Evolutionary conservation across 2,888 invertebrate genomes (phyloP).

Genomic region (Ellobium chinense): DNA sequence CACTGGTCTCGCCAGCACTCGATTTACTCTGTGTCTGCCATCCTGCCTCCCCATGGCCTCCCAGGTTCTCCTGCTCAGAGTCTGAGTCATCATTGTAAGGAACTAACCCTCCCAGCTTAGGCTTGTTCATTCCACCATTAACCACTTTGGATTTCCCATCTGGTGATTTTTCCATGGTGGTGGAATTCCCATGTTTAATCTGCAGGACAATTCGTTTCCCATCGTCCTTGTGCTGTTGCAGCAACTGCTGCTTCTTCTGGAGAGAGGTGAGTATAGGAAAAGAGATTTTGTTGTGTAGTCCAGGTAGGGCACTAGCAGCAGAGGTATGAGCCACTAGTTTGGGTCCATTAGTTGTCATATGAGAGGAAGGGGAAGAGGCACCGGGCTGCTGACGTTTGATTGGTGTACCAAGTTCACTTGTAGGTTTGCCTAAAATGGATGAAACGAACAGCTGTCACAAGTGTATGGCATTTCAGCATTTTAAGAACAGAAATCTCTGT

Average conservation of each 20-base stretch:
- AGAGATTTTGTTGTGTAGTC: conserved; percentile 67
- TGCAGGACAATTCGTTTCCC: conserved; percentile 72
- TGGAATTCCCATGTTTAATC: conserved; percentile 75
- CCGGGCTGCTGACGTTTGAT: conserved; percentile 52
- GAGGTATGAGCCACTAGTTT: conserved; percentile 28
- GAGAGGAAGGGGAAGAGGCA: conserved; percentile 16
- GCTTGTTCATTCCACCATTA: conserved; percentile 57
- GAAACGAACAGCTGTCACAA: too few relatives aligned
- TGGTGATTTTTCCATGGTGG: conserved; percentile 67
- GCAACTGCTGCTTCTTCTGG: conserved; percentile 31
- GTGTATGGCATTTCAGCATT: too few relatives aligned
- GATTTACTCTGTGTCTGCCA: too few relatives aligned
- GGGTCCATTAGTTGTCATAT: not conserved
- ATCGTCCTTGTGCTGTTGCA: conserved; percentile 36
- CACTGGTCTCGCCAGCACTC: not conserved
- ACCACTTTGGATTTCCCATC: conserved; percentile 67
- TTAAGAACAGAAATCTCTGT: too few relatives aligned
- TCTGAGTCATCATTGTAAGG: conserved; percentile 77
- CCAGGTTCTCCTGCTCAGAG: conserved; percentile 56
- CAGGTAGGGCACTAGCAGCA: conserved; percentile 53
- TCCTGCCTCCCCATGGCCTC: not conserved
- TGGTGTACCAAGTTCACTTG: conserved; percentile 57
- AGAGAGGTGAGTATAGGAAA: conserved; percentile 60
- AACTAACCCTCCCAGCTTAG: conserved; percentile 66
- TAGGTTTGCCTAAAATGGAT: conserved; percentile 52